phyloP scores from a whole-genome alignment of 2,888 invertebrate species.

The Thymelicus sylvestris region DNA sequence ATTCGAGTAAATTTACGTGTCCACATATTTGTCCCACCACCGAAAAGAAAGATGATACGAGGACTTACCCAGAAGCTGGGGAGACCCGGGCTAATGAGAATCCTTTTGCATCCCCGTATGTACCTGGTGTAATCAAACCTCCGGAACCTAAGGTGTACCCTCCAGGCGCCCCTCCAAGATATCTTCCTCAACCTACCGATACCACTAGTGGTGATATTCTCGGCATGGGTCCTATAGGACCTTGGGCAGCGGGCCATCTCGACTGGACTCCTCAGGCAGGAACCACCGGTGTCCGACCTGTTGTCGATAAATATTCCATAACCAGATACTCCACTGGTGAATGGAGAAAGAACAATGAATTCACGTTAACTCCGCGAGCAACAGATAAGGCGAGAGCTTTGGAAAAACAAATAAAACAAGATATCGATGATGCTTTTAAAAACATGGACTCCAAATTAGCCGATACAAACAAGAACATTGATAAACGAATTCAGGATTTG shows the following conservation, averaged over 20 bases:
- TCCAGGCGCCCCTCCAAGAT: constrained; percentile 67
- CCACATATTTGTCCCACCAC: constrained; percentile 64
- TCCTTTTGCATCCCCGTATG: constrained; percentile 55
- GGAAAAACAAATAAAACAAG: constrained; percentile 57
- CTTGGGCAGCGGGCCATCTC: constrained; percentile 91
- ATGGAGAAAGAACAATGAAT: constrained; percentile 87
- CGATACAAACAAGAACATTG: constrained; percentile 69
- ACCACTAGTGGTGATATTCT: constrained; percentile 74
- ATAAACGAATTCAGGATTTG: constrained; percentile 68
- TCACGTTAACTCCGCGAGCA: constrained; percentile 70
- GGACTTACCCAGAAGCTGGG: constrained; percentile 51
- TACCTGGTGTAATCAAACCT: constrained; percentile 66
- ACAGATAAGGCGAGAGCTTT: constrained; percentile 64
- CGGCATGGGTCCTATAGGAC: constrained; percentile 80
- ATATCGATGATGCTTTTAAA: constrained; percentile 83
- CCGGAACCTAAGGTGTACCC: constrained; percentile 62
- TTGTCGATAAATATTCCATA: constrained; percentile 91
- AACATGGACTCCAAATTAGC: constrained; percentile 80
- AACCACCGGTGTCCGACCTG: constrained; percentile 89
- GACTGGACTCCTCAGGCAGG: constrained; percentile 90
- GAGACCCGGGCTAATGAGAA: constrained; percentile 43
- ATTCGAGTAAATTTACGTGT: constrained; percentile 53
- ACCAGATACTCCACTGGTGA: constrained; percentile 89
- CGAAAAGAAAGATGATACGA: constrained; percentile 21
- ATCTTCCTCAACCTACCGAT: constrained; percentile 73